A percentile compares a stretch with the other conserved stretches of the same genome.
Evolutionary conservation across 2,113 vertebrate genomes (phyloP).

Genomic region (Ivindomyrus marchei): DNA sequence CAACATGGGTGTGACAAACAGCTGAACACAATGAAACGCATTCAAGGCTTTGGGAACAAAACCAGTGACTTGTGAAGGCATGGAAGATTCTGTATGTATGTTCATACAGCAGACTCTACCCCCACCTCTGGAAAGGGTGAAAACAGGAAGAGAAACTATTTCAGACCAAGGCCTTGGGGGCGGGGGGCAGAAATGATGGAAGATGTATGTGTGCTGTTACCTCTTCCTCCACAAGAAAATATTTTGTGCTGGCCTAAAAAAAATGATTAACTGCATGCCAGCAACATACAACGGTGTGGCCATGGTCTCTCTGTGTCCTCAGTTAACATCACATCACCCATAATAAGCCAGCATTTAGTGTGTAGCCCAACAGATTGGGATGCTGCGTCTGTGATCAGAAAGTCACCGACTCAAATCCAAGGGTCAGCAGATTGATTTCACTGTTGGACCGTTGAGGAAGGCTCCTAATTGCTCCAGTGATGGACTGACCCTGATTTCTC

Average conservation of each 20-base stretch:
- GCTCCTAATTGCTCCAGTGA: neutral
- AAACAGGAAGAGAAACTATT: slow-evolving; percentile 13
- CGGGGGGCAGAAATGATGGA: neutral
- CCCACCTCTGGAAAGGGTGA: neutral
- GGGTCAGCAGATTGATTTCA: neutral
- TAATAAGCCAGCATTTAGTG: neutral
- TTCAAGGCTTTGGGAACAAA: neutral
- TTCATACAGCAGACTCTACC: neutral
- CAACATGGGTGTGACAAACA: neutral
- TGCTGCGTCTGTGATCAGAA: neutral
- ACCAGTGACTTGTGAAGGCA: neutral
- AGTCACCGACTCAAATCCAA: neutral
- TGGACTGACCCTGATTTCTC: neutral
- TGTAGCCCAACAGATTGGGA: neutral
- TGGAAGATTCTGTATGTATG: neutral
- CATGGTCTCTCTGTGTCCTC: neutral
- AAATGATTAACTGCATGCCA: neutral
- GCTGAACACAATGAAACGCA: neutral
- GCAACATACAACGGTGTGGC: neutral
- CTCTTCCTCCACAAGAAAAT: neutral
- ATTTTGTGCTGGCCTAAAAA: neutral
- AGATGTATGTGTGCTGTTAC: neutral
- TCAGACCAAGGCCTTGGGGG: neutral
- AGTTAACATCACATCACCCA: neutral
- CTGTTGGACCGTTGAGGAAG: neutral